phyloP scores from a whole-genome alignment of 2,888 invertebrate genomes.

The Catocala fraxini region DNA sequence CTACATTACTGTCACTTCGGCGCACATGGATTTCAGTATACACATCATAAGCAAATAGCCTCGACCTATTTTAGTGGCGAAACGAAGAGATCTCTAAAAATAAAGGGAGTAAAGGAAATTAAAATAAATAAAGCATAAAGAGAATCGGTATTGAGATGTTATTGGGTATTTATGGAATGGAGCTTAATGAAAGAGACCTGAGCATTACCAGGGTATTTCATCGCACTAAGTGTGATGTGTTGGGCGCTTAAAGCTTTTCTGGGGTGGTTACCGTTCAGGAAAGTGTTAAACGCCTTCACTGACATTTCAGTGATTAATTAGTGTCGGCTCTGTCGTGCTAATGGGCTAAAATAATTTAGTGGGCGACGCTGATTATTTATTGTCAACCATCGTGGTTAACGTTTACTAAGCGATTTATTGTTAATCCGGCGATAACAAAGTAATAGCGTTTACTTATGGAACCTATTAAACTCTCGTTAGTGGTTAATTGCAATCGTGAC shows the following conservation, averaged over 20 bases:
- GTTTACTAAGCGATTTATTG: conserved; percentile 70
- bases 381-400: conserved; percentile 63
- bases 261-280: conserved; percentile 59
- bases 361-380: conserved; percentile 80
- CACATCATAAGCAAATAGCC: conserved; percentile 21
- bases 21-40: conserved; percentile 24
- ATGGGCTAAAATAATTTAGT: conserved; percentile 86
- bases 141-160: conserved; percentile 7
- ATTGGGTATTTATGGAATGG: conserved; percentile 21
- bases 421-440: conserved; percentile 55
- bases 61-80: conserved; percentile 17
- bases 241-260: conserved; percentile 48
- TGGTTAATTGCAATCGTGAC: conserved; percentile 1
- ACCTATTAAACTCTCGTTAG: conserved; percentile 25
- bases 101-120: conserved; percentile 15
- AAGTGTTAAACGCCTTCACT: conserved; percentile 83
- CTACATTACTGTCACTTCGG: conserved; percentile 26
- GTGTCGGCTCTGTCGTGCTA: conserved; percentile 80
- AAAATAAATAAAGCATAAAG: conserved; percentile 14
- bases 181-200: conserved; percentile 18
- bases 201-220: conserved; percentile 31
- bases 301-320: conserved; percentile 85
- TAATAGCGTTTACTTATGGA: conserved; percentile 22
- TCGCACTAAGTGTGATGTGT: conserved; percentile 41
- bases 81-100: conserved; percentile 19